A percentile compares a stretch with the other conserved stretches of the same genome.
Evolutionary conservation across 2,888 invertebrate species (phyloP).

Genomic region (Drosophila austrosaltans): DNA sequence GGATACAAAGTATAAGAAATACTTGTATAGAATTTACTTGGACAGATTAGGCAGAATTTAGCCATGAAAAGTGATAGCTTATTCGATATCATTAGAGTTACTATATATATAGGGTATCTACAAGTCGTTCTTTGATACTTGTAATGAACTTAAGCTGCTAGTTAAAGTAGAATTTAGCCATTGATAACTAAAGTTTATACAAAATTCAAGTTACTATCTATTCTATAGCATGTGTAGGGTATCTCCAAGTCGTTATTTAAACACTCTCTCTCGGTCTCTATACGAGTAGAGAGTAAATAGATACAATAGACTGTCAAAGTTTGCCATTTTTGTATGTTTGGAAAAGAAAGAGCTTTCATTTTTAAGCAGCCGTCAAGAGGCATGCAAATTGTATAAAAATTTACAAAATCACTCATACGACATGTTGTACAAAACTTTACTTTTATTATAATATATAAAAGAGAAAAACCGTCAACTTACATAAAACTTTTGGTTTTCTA

Average conservation of each 20-base stretch:
- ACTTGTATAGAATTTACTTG: no score
- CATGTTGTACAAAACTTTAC: neutral
- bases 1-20: neutral
- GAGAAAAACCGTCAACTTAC: neutral
- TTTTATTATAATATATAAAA: neutral
- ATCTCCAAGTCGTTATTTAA: neutral
- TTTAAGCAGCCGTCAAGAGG: neutral
- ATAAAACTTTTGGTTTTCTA: neutral
- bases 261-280: neutral
- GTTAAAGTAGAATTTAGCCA: no score
- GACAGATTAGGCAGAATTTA: no score
- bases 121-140: neutral
- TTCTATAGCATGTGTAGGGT: neutral
- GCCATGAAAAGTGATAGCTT: no score
- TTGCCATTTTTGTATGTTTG: constrained; percentile 1
- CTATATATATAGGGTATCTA: neutral
- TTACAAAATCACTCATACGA: neutral
- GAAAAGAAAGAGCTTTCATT: neutral
- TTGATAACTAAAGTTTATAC: no score
- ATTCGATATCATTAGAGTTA: no score
- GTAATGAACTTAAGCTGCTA: no score
- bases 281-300: neutral
- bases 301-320: constrained; percentile 1
- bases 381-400: neutral
- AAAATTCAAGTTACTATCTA: no score